Conservation (phyloP, 2,113 vertebrate species). For the Camelus dromedarius region DNA sequence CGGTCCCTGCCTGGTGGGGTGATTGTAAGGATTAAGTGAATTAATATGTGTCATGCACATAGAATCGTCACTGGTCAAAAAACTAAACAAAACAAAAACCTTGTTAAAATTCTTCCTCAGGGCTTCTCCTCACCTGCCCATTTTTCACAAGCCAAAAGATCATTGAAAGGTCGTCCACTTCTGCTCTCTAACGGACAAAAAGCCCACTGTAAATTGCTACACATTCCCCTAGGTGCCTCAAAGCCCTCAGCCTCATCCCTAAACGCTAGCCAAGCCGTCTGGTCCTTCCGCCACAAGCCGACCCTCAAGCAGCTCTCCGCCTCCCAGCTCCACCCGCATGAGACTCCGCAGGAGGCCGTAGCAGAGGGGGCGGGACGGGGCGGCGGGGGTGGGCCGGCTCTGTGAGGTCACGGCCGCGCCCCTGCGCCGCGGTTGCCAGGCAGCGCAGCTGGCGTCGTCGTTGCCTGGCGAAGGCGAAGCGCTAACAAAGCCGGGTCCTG, state of each 20-base stretch:
- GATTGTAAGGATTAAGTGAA: neutral
- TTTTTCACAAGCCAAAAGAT: neutral
- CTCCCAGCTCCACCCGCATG: accelerated
- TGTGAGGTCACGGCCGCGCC: neutral
- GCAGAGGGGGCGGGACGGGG: neutral
- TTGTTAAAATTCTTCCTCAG: neutral
- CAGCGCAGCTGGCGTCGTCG: neutral
- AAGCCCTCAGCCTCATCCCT: neutral
- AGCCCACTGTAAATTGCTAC: neutral
- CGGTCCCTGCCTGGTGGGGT: neutral
- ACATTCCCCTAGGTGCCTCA: neutral
- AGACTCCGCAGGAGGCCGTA: accelerated
- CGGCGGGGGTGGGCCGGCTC: neutral
- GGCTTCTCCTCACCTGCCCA: neutral
- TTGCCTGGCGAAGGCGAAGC: constrained; percentile 35
- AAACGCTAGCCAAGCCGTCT: no score
- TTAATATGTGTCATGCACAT: neutral
- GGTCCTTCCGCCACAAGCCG: neutral
- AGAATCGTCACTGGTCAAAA: no score
- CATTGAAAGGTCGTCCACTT: neutral
- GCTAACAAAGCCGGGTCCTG: constrained; percentile 60
- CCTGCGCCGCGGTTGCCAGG: neutral
- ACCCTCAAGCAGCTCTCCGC: accelerated
- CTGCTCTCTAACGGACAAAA: neutral
- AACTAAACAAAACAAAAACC: no score